Base-by-base conservation (phyloP, 37 sponge, comb jelly and placozoan genomes). In the Beroe forskalii region DNA sequence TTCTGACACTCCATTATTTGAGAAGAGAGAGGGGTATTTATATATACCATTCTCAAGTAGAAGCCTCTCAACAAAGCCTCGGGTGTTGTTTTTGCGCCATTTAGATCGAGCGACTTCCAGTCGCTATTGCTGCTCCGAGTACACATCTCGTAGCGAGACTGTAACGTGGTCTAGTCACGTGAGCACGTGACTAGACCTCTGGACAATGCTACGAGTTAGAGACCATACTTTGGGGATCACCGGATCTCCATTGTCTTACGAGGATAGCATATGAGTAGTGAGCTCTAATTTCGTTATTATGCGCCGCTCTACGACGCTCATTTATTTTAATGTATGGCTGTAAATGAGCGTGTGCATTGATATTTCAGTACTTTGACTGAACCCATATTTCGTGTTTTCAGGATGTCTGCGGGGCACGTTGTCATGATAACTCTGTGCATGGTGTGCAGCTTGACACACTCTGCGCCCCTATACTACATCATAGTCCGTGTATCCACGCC, bases 381-480 rank as follows among this genome's bases (percentile, higher is more conserved):
- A 6, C 6, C 55, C 55, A 17, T 48, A 48, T 48, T 48, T 48
- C 55, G 55, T 48, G 55, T 48, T 6, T 48, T 48, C 6, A 48
- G 55, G 55, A 48, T 48, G 55, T 6, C 55, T 12, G 55, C 55
- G 55, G 12, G 55, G 55, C 12, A 12, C 12, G 55, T 48, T 48
- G 12, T 12, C 55, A 48, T 48, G 55, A 12, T 48, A 48, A 48
- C 55, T 48, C 12, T 48, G 55, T 48, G 55, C 12, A 48, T 48
- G 55, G 55, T 48, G 12, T 48, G 55, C 55, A 48, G 12, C 55
- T 6, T 12, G 12, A 48, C 55, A 17, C 72, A 3, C 1, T 3
- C 72, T 32, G 72, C 35, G 38, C 38, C 72, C 4, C 72, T 32
- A 14, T 69, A 69, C 72, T 69, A 35, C 72, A 69, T 69, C 35